phyloP scores from a whole-genome alignment of 1,140 invertebrate genomes.

The Panagrolaimus sp. region DNA sequence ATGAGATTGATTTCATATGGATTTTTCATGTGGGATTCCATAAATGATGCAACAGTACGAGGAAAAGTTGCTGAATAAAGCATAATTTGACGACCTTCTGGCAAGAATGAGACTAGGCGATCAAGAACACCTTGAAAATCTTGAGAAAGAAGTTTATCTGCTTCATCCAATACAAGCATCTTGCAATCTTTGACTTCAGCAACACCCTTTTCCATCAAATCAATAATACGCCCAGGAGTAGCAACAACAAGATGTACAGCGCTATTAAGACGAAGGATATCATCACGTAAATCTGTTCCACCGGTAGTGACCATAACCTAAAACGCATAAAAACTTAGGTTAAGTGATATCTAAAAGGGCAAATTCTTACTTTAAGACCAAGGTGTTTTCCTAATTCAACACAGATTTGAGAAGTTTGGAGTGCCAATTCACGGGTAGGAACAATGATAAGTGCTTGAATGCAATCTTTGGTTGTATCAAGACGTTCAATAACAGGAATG shows the following conservation, averaged over 20 bases:
- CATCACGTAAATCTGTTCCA: constrained; percentile 94
- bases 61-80: constrained; percentile 99
- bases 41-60: constrained; percentile 96
- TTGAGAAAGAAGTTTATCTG: constrained; percentile 95
- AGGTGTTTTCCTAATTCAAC: constrained; percentile 95
- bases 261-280: constrained; percentile 98
- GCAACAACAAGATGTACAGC: constrained; percentile 99
- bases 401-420: constrained; percentile 99
- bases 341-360: not conserved
- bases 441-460: constrained; percentile 97
- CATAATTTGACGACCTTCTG: constrained; percentile 89
- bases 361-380: constrained; percentile 68
- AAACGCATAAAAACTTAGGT: constrained; percentile 30
- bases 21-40: constrained; percentile 90
- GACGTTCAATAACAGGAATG: constrained; percentile 91
- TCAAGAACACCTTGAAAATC: constrained; percentile 99
- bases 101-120: constrained; percentile 68
- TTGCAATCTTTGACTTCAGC: constrained; percentile 83
- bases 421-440: constrained; percentile 91
- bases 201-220: constrained; percentile 98
- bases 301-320: constrained; percentile 89
- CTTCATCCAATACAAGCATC: constrained; percentile 95
- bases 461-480: constrained; percentile 79
- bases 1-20: constrained; percentile 99
- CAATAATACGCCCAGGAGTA: constrained; percentile 95